Conservation (phyloP, 2,888 invertebrate species). For the Caenorhabditis virilis region DNA sequence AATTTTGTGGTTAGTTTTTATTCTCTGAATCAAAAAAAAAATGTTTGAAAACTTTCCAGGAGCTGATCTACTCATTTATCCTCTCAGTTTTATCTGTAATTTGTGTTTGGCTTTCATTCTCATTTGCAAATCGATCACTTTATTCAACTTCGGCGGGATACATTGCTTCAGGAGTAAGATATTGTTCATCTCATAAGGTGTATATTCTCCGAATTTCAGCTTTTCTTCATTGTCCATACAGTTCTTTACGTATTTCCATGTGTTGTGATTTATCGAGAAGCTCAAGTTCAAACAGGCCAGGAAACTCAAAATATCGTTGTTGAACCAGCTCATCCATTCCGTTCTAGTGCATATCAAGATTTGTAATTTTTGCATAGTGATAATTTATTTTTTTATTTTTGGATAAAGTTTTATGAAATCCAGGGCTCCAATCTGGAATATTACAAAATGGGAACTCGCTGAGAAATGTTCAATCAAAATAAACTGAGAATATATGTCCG, state of each 20-base stretch:
- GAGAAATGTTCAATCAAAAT: too few relatives aligned
- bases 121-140: conserved; percentile 53
- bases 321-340: conserved; percentile 45
- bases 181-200: neutral
- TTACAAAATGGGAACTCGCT: too few relatives aligned
- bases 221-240: conserved; percentile 63
- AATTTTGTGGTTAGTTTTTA: conserved; percentile 55
- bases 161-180: conserved; percentile 60
- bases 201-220: conserved; percentile 35
- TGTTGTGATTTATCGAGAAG: conserved; percentile 57
- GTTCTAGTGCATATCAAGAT: conserved; percentile 29
- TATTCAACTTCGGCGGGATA: conserved; percentile 61
- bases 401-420: too few relatives aligned
- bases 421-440: too few relatives aligned
- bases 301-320: conserved; percentile 35
- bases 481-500: too few relatives aligned
- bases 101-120: conserved; percentile 63
- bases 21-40: too few relatives aligned
- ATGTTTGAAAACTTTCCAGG: too few relatives aligned
- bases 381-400: too few relatives aligned
- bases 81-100: conserved; percentile 58
- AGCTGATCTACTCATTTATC: conserved; percentile 65
- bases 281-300: conserved; percentile 22
- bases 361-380: too few relatives aligned
- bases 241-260: conserved; percentile 60